Conservation (phyloP, 2,797 vertebrate species). For the Mergus octosetaceus region DNA sequence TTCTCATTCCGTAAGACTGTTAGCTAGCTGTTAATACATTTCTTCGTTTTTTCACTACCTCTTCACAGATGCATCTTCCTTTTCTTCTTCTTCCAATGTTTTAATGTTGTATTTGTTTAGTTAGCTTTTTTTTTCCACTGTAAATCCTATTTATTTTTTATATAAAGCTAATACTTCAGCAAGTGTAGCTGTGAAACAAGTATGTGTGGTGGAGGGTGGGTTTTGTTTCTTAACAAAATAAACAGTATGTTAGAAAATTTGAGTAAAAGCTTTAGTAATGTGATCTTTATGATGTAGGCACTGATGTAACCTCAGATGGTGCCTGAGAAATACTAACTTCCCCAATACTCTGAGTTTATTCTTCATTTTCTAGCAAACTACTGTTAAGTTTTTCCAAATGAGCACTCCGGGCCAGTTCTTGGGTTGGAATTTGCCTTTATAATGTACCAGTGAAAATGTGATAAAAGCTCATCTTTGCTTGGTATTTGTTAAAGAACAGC, state of each 20-base stretch:
- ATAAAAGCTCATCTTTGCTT: background rate
- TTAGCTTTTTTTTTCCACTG: accelerated
- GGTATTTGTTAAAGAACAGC: background rate
- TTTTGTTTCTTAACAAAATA: background rate
- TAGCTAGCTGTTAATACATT: background rate
- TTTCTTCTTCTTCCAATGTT: background rate
- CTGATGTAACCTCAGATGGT: background rate
- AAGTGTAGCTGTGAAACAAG: background rate
- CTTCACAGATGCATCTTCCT: background rate
- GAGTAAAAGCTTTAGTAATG: background rate
- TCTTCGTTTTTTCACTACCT: background rate
- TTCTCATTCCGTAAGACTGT: background rate
- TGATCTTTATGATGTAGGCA: background rate
- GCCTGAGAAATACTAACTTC: background rate
- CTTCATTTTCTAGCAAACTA: background rate
- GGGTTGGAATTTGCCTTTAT: accelerated
- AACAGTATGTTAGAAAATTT: background rate
- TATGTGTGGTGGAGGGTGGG: too few relatives aligned
- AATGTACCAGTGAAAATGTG: background rate
- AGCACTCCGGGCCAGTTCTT: background rate
- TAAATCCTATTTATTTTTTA: background rate
- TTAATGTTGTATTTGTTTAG: background rate
- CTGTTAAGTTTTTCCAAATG: background rate
- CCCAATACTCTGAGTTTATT: background rate
- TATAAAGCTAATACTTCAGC: background rate